A percentile compares a stretch with the other conserved stretches of the same genome.
Evolutionary conservation across 1,140 invertebrate species (phyloP).

Genomic region (Notospermus geniculatus): DNA sequence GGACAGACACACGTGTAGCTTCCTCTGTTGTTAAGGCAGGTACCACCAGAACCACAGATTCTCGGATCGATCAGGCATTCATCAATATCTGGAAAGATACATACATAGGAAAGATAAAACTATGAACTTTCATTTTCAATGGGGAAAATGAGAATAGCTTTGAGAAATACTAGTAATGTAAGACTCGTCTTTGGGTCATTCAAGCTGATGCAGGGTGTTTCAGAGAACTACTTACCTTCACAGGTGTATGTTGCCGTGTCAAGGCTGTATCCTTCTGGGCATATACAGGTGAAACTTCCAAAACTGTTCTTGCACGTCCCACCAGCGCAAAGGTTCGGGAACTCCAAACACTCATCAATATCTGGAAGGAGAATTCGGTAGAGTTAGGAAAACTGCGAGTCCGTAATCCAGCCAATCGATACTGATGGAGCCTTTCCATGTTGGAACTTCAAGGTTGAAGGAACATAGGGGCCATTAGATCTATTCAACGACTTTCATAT

Average conservation of each 20-base stretch:
- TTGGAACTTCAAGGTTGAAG: no score
- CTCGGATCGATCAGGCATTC: slow-evolving; percentile 71
- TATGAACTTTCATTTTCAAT: slow-evolving; percentile 8
- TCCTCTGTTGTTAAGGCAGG: slow-evolving; percentile 49
- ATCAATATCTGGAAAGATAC: slow-evolving; percentile 66
- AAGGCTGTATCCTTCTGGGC: slow-evolving; percentile 71
- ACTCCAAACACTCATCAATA: slow-evolving; percentile 76
- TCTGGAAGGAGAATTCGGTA: slow-evolving; percentile 37
- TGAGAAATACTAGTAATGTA: no score
- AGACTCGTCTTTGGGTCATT: no score
- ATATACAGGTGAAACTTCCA: slow-evolving; percentile 79
- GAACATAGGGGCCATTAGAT: no score
- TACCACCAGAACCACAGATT: slow-evolving; percentile 72
- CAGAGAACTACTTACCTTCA: slow-evolving; percentile 61
- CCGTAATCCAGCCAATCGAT: no score
- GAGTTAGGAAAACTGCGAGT: no score
- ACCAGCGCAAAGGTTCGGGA: slow-evolving; percentile 72
- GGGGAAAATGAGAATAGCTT: no score
- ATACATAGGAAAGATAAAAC: background rate
- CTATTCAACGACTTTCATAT: no score
- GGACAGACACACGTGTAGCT: slow-evolving; percentile 51
- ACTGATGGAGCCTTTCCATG: no score
- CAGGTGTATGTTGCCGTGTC: slow-evolving; percentile 69
- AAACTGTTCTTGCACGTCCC: slow-evolving; percentile 88
- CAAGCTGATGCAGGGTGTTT: no score